Conservation (phyloP, 2,113 vertebrate genomes). For the Tamias sibiricus region DNA sequence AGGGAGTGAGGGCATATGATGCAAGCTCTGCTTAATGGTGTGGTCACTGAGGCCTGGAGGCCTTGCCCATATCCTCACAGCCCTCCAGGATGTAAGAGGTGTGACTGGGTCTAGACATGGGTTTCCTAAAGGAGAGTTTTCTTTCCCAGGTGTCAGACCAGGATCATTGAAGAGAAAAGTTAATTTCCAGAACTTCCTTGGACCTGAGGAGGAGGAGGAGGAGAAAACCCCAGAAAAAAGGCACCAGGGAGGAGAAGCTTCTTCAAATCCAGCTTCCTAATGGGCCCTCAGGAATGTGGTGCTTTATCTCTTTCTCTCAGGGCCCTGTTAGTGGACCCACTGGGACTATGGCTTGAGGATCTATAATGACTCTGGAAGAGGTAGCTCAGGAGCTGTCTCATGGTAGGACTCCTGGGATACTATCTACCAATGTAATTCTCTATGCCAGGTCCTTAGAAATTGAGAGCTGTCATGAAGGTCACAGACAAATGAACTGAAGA, state of each 20-base stretch:
- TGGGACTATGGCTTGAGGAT: not conserved
- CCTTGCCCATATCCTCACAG: not conserved
- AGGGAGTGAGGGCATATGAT: too few relatives aligned
- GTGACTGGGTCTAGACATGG: not conserved
- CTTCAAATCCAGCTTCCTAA: not conserved
- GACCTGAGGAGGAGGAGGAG: not conserved
- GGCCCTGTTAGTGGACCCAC: conserved; percentile 27
- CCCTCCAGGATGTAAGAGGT: not conserved
- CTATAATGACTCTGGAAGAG: not conserved
- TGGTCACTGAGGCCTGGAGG: not conserved
- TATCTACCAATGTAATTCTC: not conserved
- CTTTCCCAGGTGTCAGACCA: not conserved
- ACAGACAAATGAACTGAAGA: not conserved
- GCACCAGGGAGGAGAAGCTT: not conserved
- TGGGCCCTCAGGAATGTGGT: not conserved
- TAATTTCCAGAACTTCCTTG: not conserved
- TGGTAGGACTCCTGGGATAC: not conserved
- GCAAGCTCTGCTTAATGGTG: not conserved
- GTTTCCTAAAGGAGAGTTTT: not conserved
- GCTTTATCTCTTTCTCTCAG: not conserved
- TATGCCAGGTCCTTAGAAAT: not conserved
- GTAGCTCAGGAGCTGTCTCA: not conserved
- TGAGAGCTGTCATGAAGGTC: not conserved
- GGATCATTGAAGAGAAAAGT: not conserved
- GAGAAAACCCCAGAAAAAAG: not conserved